Evolutionary conservation across 23 tunicate genomes (phyloP), one percentile per base, ranked within the genome.

Genomic region (Pegea sp.): DNA sequence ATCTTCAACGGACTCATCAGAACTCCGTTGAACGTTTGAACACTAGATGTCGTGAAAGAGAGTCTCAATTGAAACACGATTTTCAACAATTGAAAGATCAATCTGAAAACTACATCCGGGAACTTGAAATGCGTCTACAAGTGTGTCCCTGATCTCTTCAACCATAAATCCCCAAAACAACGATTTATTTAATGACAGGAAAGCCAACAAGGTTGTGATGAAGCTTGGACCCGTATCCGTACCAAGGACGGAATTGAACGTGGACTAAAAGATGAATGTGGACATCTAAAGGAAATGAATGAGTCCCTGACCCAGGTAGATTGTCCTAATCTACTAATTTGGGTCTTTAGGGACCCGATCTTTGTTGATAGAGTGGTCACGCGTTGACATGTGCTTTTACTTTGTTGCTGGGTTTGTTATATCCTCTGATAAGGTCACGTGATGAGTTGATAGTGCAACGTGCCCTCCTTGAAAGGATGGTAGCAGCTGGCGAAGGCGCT

Each of bases 21-120:
- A 57, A 79, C 34, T 80, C 93, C 53, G 93, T 80, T 29, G 93
- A 80, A 57, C 60, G 93, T 1, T 64, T 80, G 21, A 79, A 79
- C 18, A 69, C 57, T 5, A 59, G 76, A 66, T 80, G 93, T 59
- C 61, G 93, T 52, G 93, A 80, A 1, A 44, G 93, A 56, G 93
- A 80, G 31, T 73, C 71, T 34, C 79, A 80, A 24, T 69, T 74
- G 19, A 60, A 42, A 22, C 49, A 74, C 29, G 79, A 80, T 33
- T 61, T 79, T 60, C 71, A 71, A 66, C 73, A 72, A 46, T 50
- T 80, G 64, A 79, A 80, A 30, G 73, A 71, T 44, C 93, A 80
- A 60, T 80, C 71, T 26, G 70, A 80, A 33, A 79, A 74, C n/a
- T 64, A 71, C 1, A 34, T 80, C 8, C 74, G 71, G 5, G 93